Conservation (phyloP, 2,797 vertebrate genomes). For the Lacerta viridis region DNA sequence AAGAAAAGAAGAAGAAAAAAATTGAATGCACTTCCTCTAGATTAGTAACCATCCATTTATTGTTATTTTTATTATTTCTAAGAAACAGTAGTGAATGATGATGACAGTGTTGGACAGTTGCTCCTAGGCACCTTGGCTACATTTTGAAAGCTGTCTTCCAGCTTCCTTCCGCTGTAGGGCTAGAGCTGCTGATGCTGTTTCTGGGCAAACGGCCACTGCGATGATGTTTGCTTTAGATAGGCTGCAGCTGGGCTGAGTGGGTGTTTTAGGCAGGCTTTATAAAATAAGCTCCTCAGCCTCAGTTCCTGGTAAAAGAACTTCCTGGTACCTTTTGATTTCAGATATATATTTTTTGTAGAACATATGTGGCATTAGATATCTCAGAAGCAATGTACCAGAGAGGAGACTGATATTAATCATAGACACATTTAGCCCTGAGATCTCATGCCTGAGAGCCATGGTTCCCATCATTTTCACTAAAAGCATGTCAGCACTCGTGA, state of each 20-base stretch:
- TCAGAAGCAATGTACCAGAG: neutral
- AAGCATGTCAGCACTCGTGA: neutral
- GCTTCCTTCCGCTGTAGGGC: slow-evolving; percentile 68
- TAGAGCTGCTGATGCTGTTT: slow-evolving; percentile 53
- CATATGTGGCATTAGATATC: slow-evolving; percentile 22
- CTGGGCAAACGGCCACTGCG: slow-evolving; percentile 71
- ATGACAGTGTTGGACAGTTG: slow-evolving; percentile 8
- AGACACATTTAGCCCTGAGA: neutral
- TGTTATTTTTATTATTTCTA: slow-evolving; percentile 24
- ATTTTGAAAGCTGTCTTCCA: neutral
- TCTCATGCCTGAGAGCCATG: neutral
- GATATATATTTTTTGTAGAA: neutral
- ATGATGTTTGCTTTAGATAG: slow-evolving; percentile 64
- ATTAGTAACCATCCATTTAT: slow-evolving; percentile 5
- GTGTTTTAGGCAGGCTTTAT: slow-evolving; percentile 46
- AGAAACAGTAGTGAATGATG: slow-evolving; percentile 8
- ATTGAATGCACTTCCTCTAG: neutral
- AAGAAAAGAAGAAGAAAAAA: slow-evolving; percentile 43
- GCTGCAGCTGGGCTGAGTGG: slow-evolving; percentile 73
- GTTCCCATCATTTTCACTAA: slow-evolving; percentile 11
- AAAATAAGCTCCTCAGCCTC: slow-evolving; percentile 37
- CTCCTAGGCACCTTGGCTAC: slow-evolving; percentile 31
- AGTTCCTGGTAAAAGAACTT: slow-evolving; percentile 42
- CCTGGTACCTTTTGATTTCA: slow-evolving; percentile 22
- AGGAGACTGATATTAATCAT: neutral